These are phyloP conservation scores for Setophaga kirtlandii DNA, from an alignment of 2,113 vertebrate genomes.

Conservation along the genomic window DNA sequence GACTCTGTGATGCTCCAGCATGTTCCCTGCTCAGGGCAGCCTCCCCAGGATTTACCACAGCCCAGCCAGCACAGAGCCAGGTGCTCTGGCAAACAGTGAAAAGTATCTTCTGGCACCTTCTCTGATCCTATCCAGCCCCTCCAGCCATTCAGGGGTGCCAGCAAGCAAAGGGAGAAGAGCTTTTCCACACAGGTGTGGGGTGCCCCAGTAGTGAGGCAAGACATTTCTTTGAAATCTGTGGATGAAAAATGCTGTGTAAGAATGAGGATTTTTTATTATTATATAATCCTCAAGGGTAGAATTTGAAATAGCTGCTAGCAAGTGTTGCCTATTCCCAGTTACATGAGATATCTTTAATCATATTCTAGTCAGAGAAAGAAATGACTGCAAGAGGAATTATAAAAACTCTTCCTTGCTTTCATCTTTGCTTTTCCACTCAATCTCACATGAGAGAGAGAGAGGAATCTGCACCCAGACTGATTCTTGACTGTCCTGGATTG, in stretches of 20 bases:
- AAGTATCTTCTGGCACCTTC: neutral
- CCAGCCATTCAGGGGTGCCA: neutral
- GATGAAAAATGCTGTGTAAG: conserved; percentile 18
- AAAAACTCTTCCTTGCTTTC: conserved; percentile 38
- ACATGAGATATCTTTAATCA: conserved; percentile 22
- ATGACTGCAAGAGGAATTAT: neutral
- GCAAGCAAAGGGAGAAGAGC: neutral
- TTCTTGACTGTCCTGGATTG: neutral
- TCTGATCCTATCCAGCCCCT: neutral
- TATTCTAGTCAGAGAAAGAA: conserved; percentile 35
- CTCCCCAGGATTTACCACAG: neutral
- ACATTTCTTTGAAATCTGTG: neutral
- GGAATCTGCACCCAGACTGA: neutral
- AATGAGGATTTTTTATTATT: neutral
- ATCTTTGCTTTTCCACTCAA: conserved; percentile 20
- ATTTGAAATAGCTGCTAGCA: conserved; percentile 29
- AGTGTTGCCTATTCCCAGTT: conserved; percentile 4
- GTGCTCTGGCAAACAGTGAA: neutral
- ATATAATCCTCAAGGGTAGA: conserved; percentile 11
- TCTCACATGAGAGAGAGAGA: neutral
- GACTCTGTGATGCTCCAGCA: neutral
- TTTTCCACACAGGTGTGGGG: accelerated
- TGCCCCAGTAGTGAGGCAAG: neutral
- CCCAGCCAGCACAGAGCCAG: neutral
- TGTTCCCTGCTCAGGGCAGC: neutral